Evolutionary conservation across 2,113 vertebrate species (phyloP).

Genomic region (Bettongia penicillata): DNA sequence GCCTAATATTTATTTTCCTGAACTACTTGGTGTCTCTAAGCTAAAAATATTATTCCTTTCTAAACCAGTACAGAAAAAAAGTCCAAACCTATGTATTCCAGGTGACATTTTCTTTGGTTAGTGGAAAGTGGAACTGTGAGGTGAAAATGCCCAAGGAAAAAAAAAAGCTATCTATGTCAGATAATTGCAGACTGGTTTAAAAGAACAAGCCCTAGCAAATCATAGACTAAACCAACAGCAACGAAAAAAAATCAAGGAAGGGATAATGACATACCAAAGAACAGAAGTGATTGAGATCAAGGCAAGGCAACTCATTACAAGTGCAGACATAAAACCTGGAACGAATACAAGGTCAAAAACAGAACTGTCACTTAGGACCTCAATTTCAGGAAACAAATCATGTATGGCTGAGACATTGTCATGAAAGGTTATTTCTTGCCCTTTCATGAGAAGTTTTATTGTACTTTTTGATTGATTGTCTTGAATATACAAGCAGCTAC

Average conservation of each 20-base stretch:
- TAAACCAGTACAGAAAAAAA: slow-evolving; percentile 41
- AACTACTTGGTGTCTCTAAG: not conserved
- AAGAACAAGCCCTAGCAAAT: slow-evolving; percentile 51
- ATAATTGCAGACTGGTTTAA: slow-evolving; percentile 64
- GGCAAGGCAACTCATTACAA: slow-evolving; percentile 63
- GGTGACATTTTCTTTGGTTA: slow-evolving; percentile 58
- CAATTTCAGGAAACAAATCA: slow-evolving; percentile 78
- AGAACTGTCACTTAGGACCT: slow-evolving; percentile 71
- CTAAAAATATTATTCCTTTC: slow-evolving; percentile 11
- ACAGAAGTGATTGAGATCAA: slow-evolving; percentile 39
- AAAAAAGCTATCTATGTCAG: slow-evolving; percentile 58
- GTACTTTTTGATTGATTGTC: slow-evolving; percentile 71
- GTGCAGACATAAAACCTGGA: slow-evolving; percentile 40
- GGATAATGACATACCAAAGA: slow-evolving; percentile 57
- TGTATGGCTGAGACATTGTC: slow-evolving; percentile 64
- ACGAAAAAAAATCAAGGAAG: slow-evolving; percentile 55
- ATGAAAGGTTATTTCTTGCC: slow-evolving; percentile 71
- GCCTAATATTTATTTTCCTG: no score
- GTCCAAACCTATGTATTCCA: not conserved
- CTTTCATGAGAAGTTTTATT: slow-evolving; percentile 68
- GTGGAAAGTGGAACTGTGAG: slow-evolving; percentile 47
- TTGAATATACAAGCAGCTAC: slow-evolving; percentile 58
- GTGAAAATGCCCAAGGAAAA: slow-evolving; percentile 43
- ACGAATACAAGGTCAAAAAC: slow-evolving; percentile 69
- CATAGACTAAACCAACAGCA: slow-evolving; percentile 19